Evolutionary conservation across 1,140 invertebrate genomes (phyloP).

Genomic region (Aphelinus certus): DNA sequence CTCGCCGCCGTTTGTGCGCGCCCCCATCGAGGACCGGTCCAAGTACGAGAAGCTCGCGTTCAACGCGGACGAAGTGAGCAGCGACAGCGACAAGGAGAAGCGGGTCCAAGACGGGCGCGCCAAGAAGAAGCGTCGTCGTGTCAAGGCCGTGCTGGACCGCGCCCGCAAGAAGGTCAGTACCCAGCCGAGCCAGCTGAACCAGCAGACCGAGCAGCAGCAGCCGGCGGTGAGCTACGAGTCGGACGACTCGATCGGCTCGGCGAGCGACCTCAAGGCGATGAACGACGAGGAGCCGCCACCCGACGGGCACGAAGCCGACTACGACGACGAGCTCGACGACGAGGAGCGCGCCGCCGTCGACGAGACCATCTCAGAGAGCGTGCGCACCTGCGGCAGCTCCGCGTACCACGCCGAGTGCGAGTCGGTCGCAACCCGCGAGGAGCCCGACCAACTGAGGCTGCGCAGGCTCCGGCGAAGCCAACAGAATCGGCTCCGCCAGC

Average conservation of each 20-base stretch:
- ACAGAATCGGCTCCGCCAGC: slow-evolving; percentile 40
- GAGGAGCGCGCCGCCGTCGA: slow-evolving; percentile 61
- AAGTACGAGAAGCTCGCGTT: slow-evolving; percentile 81
- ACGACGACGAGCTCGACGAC: slow-evolving; percentile 63
- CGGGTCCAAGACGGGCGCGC: slow-evolving; percentile 51
- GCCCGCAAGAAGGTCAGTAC: slow-evolving; percentile 48
- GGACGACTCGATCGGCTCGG: slow-evolving; percentile 78
- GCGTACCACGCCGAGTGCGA: slow-evolving; percentile 79
- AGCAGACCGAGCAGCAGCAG: slow-evolving; percentile 13
- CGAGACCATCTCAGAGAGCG: slow-evolving; percentile 75
- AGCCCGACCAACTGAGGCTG: slow-evolving; percentile 68
- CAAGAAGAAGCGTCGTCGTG: slow-evolving; percentile 56
- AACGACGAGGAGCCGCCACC: slow-evolving; percentile 66
- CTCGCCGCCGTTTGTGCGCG: slow-evolving; percentile 69
- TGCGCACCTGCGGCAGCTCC: slow-evolving; percentile 74
- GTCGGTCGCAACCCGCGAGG: slow-evolving; percentile 73
- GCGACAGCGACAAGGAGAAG: slow-evolving; percentile 68
- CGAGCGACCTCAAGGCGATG: slow-evolving; percentile 74
- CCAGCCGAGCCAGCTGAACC: neutral
- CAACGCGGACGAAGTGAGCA: slow-evolving; percentile 70
- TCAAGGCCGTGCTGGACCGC: slow-evolving; percentile 53
- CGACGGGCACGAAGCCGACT: slow-evolving; percentile 53
- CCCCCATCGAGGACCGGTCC: slow-evolving; percentile 77
- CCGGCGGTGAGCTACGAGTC: slow-evolving; percentile 59
- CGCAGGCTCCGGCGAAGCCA: slow-evolving; percentile 41